Evolutionary conservation across 2,888 invertebrate genomes (phyloP), one percentile per base, ranked within the genome.

Genomic region (Lasioglossum villosulum): DNA sequence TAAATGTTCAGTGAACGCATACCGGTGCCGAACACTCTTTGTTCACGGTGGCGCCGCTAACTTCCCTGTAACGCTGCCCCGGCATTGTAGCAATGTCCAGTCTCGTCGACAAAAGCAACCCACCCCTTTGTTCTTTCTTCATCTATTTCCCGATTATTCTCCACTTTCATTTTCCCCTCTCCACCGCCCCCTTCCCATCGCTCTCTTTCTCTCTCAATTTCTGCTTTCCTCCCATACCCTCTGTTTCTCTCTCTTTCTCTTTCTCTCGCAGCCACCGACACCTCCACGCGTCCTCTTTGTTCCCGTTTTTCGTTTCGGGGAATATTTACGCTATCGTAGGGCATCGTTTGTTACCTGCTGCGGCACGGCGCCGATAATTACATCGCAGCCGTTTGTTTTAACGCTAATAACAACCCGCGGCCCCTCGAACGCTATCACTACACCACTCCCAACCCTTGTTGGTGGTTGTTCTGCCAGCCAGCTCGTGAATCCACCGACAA

Each of bases 371-470:
- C 89, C 90, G 92, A 92, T 93, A 93, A 94, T 93, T 94, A 92
- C 92, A 89, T 92, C 90, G 90, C 88, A 86, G 91, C 89, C 92
- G 92, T 93, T 92, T 92, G 91, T 93, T 92, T 91, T 89, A 91
- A 87, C 90, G 88, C 90, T 91, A 93, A 92, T 92, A 93, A 92
- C 90, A 91, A 91, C 88, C 88, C 84, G 82, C 75, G 89, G 86
- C 83, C 63, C 84, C 78, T 78, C 83, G 82, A 77, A 80, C 83
- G 59, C 77, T 48, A 56, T 37, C 81, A 39, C 82, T 30, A 30
- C 63, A 30, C 68, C 45, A 37, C 48, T 56, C 23, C 81, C 30
- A 30, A 59, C 59, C 42, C 59, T 48, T 34, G 27, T 10, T n/a
- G 30, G 80, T 34, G 78, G 72, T 82, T 48, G 72, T n/a, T 23